Conservation (phyloP, 2,113 vertebrate species). For the Dromas ardeola region DNA sequence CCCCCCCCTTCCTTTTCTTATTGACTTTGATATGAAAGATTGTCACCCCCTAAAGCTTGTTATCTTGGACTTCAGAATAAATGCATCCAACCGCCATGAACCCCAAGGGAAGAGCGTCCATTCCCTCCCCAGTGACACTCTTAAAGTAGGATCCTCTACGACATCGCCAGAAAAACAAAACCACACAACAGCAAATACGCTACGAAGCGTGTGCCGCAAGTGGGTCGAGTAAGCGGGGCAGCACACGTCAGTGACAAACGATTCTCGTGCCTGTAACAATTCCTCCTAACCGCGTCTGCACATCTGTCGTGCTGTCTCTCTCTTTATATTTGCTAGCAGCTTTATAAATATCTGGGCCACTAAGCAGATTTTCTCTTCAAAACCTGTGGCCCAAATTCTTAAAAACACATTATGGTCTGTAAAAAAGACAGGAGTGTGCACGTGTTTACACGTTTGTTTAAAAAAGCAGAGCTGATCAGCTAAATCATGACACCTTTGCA, state of each 20-base stretch:
- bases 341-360: slow-evolving; percentile 40
- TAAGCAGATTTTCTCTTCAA: slow-evolving; percentile 61
- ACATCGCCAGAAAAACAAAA: background rate
- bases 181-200: background rate
- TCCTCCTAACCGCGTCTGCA: background rate
- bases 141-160: background rate
- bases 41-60: background rate
- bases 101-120: background rate
- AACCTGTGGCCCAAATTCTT: slow-evolving; percentile 23
- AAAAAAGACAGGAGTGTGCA: background rate
- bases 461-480: background rate
- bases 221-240: background rate
- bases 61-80: background rate
- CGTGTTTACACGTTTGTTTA: background rate
- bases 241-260: background rate
- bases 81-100: background rate
- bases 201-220: background rate
- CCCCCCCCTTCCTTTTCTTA: background rate
- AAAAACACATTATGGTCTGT: background rate
- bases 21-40: background rate
- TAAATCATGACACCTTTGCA: background rate
- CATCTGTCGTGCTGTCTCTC: background rate
- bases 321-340: background rate
- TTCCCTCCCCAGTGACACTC: background rate
- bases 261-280: background rate